These are phyloP conservation scores for Ovis canadensis DNA, from an alignment of 2,113 vertebrate genomes.

Conservation along the genomic window DNA sequence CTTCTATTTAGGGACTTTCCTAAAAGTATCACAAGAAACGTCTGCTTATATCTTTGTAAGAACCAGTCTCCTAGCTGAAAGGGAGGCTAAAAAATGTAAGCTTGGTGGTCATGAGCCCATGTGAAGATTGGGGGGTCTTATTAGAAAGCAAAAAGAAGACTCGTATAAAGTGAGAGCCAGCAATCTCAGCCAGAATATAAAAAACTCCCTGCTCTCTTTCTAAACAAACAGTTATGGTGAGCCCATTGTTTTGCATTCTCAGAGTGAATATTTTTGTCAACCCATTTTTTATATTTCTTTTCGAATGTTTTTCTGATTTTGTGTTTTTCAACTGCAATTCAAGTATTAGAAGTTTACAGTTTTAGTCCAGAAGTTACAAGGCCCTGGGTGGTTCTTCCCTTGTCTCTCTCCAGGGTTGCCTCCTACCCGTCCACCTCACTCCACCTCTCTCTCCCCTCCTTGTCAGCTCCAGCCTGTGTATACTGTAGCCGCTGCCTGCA, in stretches of 20 bases:
- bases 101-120: background rate
- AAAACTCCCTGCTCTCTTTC: background rate
- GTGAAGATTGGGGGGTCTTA: background rate
- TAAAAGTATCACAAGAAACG: background rate
- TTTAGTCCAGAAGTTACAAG: background rate
- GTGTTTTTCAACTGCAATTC: background rate
- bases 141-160: background rate
- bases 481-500: background rate
- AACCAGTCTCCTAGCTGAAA: background rate
- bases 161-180: no score
- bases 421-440: background rate
- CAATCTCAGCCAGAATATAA: background rate
- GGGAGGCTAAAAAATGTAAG: background rate
- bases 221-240: background rate
- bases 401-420: background rate
- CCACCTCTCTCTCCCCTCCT: background rate
- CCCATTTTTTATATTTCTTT: background rate
- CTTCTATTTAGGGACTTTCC: background rate
- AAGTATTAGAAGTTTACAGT: background rate
- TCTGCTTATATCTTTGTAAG: background rate
- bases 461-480: background rate
- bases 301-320: background rate
- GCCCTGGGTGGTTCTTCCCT: background rate
- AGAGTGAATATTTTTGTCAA: background rate
- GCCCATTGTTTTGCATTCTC: background rate